These are phyloP conservation scores for Eupithecia pulchellata DNA, from an alignment of 2,888 invertebrate genomes.

Conservation along the genomic window DNA sequence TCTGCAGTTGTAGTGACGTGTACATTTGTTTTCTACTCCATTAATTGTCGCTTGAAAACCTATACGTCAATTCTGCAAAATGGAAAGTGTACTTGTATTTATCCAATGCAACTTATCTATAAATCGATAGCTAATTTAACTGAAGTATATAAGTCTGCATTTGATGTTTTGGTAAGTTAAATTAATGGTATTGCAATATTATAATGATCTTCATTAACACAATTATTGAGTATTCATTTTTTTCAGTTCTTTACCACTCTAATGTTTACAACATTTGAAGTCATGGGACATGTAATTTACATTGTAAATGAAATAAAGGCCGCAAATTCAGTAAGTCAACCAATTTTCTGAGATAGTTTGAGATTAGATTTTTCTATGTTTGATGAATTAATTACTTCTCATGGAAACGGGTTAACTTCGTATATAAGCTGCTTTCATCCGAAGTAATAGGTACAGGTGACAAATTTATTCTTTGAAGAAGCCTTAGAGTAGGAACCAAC, in stretches of 20 bases:
- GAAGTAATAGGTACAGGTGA: no score
- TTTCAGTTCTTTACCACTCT: background rate
- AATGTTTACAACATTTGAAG: background rate
- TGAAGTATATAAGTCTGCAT: background rate
- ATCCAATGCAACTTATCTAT: background rate
- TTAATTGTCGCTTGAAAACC: background rate
- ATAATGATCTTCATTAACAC: background rate
- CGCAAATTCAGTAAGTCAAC: background rate
- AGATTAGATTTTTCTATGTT: no score
- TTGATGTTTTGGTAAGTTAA: slow-evolving; percentile 1
- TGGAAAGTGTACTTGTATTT: background rate
- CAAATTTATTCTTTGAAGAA: no score
- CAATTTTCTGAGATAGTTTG: no score
- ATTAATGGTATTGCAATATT: background rate
- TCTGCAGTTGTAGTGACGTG: background rate
- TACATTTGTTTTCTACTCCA: background rate
- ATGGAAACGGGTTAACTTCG: no score
- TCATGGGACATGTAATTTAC: background rate
- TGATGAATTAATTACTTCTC: no score
- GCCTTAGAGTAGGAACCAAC: no score
- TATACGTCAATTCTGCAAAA: background rate
- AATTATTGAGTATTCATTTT: no score
- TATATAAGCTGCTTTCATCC: no score
- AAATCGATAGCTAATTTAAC: background rate
- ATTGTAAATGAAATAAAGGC: background rate